Percentiles rank a stretch among this genome's conserved stretches.
Conservation (phyloP, 2,888 invertebrate genomes). For the Lasioglossum calceatum region DNA sequence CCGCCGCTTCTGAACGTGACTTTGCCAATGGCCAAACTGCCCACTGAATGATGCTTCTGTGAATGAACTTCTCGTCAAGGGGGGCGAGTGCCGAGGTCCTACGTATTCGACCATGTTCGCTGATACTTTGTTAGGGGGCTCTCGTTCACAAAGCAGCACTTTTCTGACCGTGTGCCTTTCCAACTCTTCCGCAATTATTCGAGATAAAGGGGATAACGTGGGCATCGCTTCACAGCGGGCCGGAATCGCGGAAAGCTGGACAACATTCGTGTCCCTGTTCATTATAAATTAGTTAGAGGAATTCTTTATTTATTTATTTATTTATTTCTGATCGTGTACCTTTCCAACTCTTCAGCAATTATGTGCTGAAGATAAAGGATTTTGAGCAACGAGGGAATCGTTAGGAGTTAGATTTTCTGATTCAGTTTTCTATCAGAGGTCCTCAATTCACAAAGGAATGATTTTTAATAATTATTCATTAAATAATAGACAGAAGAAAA, state of each 20-base stretch:
- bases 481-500: background rate
- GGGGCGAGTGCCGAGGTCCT: background rate
- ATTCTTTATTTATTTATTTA: too few relatives aligned
- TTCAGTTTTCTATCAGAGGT: background rate
- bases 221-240: background rate
- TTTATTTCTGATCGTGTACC: too few relatives aligned
- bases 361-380: too few relatives aligned
- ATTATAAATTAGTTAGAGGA: background rate
- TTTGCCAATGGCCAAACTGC: conserved; percentile 25
- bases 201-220: background rate
- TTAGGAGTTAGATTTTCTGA: too few relatives aligned
- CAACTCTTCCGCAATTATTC: background rate
- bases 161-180: background rate
- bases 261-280: background rate
- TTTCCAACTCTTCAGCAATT: too few relatives aligned
- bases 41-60: conserved; percentile 12
- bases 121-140: background rate
- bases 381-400: too few relatives aligned
- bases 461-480: background rate
- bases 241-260: background rate
- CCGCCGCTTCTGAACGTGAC: conserved; percentile 31
- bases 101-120: background rate
- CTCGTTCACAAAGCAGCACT: background rate
- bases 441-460: background rate
- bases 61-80: conserved; percentile 13